Conservation (phyloP, 53 echinoderm and acorn worm genomes). For the Holothuria leucospilota region DNA sequence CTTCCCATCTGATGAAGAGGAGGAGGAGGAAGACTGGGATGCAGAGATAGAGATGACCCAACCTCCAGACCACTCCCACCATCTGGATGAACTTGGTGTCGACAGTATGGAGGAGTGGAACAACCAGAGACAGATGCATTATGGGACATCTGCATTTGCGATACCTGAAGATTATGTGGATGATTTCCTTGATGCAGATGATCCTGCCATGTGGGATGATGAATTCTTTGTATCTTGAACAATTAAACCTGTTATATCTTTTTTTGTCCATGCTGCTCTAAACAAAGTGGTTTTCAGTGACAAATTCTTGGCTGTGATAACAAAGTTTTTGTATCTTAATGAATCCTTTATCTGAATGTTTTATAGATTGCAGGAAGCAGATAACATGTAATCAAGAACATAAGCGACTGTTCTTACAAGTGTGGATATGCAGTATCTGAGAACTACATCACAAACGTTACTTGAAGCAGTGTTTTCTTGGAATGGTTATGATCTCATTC, state of each 20-base stretch:
- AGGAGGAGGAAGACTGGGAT: conserved; percentile 24
- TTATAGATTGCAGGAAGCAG: too few species aligned
- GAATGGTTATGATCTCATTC: too few species aligned
- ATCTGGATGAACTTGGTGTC: not conserved
- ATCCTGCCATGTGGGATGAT: conserved; percentile 63
- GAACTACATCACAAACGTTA: too few species aligned
- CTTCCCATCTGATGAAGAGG: conserved; percentile 38
- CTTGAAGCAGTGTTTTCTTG: too few species aligned
- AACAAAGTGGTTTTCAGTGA: too few species aligned
- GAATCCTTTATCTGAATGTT: too few species aligned
- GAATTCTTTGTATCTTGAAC: conserved; percentile 41
- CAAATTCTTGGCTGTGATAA: too few species aligned
- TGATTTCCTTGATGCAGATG: conserved; percentile 70
- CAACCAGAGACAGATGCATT: conserved; percentile 50
- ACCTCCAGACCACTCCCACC: conserved; percentile 28
- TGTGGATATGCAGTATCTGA: too few species aligned
- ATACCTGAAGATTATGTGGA: conserved; percentile 57
- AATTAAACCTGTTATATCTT: not conserved
- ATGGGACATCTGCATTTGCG: conserved; percentile 6
- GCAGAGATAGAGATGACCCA: conserved; percentile 22
- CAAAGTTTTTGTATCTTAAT: too few species aligned
- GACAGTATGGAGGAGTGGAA: conserved; percentile 29
- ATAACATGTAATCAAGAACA: too few species aligned
- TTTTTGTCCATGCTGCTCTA: not conserved
- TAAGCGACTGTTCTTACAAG: too few species aligned